A percentile compares a stretch with the other conserved stretches of the same genome.
Conservation (phyloP, 1,140 invertebrate genomes). For the Tachypleus tridentatus region DNA sequence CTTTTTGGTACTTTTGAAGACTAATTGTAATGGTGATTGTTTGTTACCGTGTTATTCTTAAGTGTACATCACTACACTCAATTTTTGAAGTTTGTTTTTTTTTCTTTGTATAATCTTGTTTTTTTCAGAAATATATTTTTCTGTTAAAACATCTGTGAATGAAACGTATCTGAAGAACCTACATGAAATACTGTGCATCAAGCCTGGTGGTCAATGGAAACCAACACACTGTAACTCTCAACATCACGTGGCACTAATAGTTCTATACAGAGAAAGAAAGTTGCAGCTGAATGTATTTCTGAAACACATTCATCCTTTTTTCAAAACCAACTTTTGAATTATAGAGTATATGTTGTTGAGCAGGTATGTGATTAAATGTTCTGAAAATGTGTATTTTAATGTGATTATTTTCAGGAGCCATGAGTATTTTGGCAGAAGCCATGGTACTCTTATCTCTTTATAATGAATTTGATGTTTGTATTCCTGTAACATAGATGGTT, state of each 20-base stretch:
- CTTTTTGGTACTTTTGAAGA: background rate
- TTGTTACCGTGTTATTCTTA: background rate
- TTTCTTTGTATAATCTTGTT: background rate
- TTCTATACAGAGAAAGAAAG: conserved; percentile 75
- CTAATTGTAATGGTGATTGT: background rate
- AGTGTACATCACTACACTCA: background rate
- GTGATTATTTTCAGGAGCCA: background rate
- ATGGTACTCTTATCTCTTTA: background rate
- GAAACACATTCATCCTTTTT: conserved; percentile 82
- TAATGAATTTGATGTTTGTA: background rate
- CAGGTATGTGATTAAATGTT: conserved; percentile 41
- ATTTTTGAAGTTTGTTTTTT: background rate
- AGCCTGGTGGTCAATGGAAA: conserved; percentile 53
- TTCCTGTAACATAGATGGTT: background rate
- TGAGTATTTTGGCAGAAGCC: background rate
- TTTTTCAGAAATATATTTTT: conserved; percentile 4
- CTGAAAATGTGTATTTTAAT: background rate
- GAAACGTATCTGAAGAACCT: conserved; percentile 11
- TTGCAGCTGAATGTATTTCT: conserved; percentile 66
- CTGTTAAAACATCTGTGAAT: conserved; percentile 12
- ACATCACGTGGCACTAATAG: conserved; percentile 69
- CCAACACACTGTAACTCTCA: conserved; percentile 57
- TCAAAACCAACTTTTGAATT: conserved; percentile 74
- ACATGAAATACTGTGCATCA: conserved; percentile 8
- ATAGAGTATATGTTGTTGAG: conserved; percentile 82